Base-by-base conservation (phyloP, 2,113 vertebrate genomes). In the Saguinus midas region DNA sequence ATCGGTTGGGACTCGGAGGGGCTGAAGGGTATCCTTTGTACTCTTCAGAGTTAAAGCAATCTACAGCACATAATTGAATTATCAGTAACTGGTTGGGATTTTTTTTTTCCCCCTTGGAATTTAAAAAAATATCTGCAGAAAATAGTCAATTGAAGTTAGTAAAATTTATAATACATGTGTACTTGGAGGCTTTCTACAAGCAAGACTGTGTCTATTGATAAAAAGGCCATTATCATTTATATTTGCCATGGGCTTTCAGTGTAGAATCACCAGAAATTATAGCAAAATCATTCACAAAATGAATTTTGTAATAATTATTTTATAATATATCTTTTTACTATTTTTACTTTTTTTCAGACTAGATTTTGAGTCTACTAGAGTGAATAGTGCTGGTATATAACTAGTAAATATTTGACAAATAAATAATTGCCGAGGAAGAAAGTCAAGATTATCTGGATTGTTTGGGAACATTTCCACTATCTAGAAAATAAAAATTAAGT, bases 11-110 rank as follows among this genome's bases (percentile, higher is more conserved):
- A 96, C 75, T 97, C 87, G 52, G 76, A 92, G 96, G 82, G 61
- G 48, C 96, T 98, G 97, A 98, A 98, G 97, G 96, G 79, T 97
- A 61, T 97, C 93, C 97, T 97, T 98, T 98, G 97, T 98, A 95
- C 90, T 96, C 72, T 93, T 97, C 58, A 97, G 88, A 96, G 84
- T 94, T 82, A 32, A 75, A 95, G 85, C 57, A 0, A 0, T 68
- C 55, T 85, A 57, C 4, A 90, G 16, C 35, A 83, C 18, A 37
- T 64, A 94, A 92, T 43, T 85, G 58, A 87, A 32, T 96, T 85
- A 94, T 84, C 90, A 95, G 58, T 93, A 90, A 90, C 87, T 87
- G 75, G 29, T 61, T 90, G 64, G 64, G 66, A 29, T 8, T 68
- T 68, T 94, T 82, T 82, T 40, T 40, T 96, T 61, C 50, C 68